These are phyloP conservation scores for Salticus scenicus DNA, from an alignment of 2,888 invertebrate species.

Conservation along the genomic window DNA sequence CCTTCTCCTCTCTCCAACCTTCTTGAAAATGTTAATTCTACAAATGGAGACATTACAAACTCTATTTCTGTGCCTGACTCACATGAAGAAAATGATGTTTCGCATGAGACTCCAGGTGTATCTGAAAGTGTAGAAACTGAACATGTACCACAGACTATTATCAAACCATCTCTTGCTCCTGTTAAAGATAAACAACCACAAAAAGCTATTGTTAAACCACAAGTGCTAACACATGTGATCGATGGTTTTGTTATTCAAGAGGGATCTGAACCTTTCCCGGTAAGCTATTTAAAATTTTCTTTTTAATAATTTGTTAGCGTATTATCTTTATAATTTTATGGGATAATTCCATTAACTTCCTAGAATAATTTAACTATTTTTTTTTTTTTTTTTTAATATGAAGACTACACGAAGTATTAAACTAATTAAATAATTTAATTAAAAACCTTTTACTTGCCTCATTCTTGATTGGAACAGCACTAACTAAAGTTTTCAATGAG, in stretches of 20 bases:
- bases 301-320: no score
- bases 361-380: no score
- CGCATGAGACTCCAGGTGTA: not conserved
- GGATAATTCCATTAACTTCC: no score
- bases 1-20: not conserved
- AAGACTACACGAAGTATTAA: no score
- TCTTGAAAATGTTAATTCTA: not conserved
- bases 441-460: no score
- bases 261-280: slow-evolving; percentile 79
- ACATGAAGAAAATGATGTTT: not conserved
- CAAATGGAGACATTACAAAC: not conserved
- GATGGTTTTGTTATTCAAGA: slow-evolving; percentile 98
- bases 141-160: slow-evolving; percentile 34
- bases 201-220: slow-evolving; percentile 75
- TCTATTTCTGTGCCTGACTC: not conserved
- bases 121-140: not conserved
- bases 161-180: slow-evolving; percentile 19
- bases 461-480: no score
- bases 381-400: no score
- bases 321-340: no score
- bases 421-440: no score
- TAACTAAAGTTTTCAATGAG: no score
- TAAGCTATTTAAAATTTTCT: slow-evolving; percentile 67
- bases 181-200: slow-evolving; percentile 72
- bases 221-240: slow-evolving; percentile 95